Percentiles rank a stretch among this genome's conserved stretches.
Conservation (phyloP, 2,113 vertebrate genomes). For the Mesitornis unicolor region DNA sequence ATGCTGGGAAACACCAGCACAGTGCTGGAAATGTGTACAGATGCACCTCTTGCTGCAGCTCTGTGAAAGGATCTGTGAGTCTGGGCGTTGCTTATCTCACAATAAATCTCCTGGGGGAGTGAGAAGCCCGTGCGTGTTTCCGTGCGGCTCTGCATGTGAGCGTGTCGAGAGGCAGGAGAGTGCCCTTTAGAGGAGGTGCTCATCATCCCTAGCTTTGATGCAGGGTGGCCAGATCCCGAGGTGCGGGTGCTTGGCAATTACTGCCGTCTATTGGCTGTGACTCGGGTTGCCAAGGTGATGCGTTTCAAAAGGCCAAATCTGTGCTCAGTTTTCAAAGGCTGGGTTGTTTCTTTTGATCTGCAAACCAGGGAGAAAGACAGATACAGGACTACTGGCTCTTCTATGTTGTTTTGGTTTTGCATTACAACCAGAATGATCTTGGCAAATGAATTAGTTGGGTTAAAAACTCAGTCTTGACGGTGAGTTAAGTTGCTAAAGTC, state of each 20-base stretch:
- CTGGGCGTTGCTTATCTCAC: accelerated
- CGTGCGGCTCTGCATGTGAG: accelerated
- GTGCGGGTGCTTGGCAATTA: accelerated
- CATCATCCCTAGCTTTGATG: accelerated
- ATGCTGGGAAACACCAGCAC: background rate
- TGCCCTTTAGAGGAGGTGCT: background rate
- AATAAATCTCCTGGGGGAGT: background rate
- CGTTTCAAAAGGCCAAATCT: conserved; percentile 12
- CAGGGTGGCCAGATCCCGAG: accelerated
- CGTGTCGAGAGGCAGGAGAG: accelerated
- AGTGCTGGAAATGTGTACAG: accelerated
- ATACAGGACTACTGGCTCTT: background rate
- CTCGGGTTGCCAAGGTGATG: conserved; percentile 14
- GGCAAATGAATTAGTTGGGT: background rate
- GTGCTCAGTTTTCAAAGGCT: background rate
- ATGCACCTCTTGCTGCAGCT: accelerated
- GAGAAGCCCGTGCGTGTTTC: background rate
- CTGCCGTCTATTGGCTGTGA: background rate
- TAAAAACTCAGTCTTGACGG: background rate
- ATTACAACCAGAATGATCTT: background rate
- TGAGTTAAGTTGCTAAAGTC: background rate
- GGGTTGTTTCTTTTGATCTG: conserved; percentile 26
- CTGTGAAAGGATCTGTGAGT: background rate
- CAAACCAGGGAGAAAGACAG: background rate
- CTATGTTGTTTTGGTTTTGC: background rate